These are phyloP conservation scores for Amniataba percoides DNA, from an alignment of 2,797 vertebrate genomes.

Conservation along the genomic window DNA sequence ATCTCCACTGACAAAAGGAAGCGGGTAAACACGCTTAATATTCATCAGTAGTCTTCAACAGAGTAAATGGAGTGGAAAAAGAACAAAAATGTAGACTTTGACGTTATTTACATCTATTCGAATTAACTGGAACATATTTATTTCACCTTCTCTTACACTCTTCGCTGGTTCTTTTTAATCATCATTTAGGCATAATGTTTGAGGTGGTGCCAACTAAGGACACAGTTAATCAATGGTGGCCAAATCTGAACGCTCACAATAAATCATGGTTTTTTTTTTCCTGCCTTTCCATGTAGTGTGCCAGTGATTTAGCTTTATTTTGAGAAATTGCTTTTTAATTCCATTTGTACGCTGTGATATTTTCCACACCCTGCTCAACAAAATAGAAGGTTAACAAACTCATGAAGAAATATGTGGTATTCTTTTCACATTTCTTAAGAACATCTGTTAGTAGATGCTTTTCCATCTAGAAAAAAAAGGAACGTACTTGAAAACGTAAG, in stretches of 20 bases:
- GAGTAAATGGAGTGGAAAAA: constrained; percentile 77
- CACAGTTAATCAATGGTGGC: constrained; percentile 72
- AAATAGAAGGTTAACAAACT: constrained; percentile 46
- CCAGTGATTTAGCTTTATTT: constrained; percentile 57
- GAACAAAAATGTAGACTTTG: constrained; percentile 69
- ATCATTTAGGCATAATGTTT: constrained; percentile 72
- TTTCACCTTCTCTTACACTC: constrained; percentile 76
- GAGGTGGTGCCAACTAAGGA: constrained; percentile 66
- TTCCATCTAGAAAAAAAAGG: constrained; percentile 31
- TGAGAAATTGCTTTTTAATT: constrained; percentile 70
- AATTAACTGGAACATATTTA: constrained; percentile 81
- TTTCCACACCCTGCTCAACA: constrained; percentile 44
- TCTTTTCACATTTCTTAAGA: constrained; percentile 30
- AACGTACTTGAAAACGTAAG: constrained; percentile 38
- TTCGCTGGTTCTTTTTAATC: constrained; percentile 70
- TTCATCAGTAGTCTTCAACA: constrained; percentile 79
- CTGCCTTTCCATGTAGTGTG: constrained; percentile 14
- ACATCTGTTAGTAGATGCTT: constrained; percentile 46
- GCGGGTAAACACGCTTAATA: constrained; percentile 84
- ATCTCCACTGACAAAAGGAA: constrained; percentile 73
- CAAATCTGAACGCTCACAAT: constrained; percentile 66
- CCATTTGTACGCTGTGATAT: constrained; percentile 55
- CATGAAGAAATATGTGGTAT: constrained; percentile 18
- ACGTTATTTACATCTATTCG: constrained; percentile 80
- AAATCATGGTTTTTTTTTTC: constrained; percentile 60